A percentile compares a stretch with the other conserved stretches of the same genome.
Conservation (phyloP, 1,140 invertebrate species). For the Microplitis demolitor region DNA sequence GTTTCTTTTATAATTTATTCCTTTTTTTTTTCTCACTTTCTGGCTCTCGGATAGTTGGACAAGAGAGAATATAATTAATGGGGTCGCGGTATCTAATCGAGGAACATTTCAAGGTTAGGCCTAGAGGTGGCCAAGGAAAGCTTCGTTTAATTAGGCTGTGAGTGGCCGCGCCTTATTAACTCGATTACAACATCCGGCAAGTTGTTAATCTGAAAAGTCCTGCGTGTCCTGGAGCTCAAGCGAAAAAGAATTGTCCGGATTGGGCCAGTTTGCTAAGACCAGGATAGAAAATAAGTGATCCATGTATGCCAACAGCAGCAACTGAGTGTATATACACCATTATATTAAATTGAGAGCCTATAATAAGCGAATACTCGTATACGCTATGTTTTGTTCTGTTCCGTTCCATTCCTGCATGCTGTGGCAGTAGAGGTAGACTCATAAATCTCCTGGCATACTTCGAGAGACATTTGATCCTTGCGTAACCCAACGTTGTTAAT, state of each 20-base stretch:
- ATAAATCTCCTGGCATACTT: slow-evolving; percentile 62
- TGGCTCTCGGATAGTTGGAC: not conserved
- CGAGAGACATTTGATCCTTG: slow-evolving; percentile 64
- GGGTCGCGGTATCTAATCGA: slow-evolving; percentile 54
- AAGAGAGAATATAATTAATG: slow-evolving; percentile 47
- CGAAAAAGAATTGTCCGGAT: slow-evolving; percentile 6
- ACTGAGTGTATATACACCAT: not conserved
- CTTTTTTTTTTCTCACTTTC: slow-evolving; percentile 6
- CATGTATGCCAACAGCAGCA: slow-evolving; percentile 3
- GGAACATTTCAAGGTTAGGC: slow-evolving; percentile 46
- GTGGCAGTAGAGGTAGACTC: slow-evolving; percentile 59
- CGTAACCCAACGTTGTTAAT: slow-evolving; percentile 64
- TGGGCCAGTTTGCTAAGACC: not conserved
- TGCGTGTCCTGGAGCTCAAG: slow-evolving; percentile 53
- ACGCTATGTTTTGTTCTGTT: slow-evolving; percentile 47
- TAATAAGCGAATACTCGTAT: slow-evolving; percentile 58
- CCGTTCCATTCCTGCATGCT: slow-evolving; percentile 57
- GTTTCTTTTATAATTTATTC: not conserved
- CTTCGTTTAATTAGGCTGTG: slow-evolving; percentile 35
- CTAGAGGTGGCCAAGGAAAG: slow-evolving; percentile 42
- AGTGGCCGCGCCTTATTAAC: slow-evolving; percentile 55
- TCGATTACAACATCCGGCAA: slow-evolving; percentile 51
- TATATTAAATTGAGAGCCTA: slow-evolving; percentile 48
- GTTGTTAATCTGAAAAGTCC: slow-evolving; percentile 60
- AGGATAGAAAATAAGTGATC: slow-evolving; percentile 4